These are phyloP conservation scores for Pelobates fuscus DNA, from an alignment of 2,113 vertebrate genomes.

Conservation along the genomic window DNA sequence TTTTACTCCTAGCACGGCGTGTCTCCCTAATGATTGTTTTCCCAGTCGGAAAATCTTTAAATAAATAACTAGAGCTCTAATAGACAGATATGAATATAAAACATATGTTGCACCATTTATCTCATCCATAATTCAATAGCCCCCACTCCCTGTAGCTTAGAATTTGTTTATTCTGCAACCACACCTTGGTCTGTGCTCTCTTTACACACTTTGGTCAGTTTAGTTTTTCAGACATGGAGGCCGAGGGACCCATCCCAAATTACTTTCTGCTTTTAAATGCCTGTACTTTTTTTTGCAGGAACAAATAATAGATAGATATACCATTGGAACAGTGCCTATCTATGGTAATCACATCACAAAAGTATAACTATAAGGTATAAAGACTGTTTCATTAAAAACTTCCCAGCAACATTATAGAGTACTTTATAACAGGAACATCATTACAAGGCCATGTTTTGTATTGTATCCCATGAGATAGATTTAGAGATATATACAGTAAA, in stretches of 20 bases:
- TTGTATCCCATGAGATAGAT: no score
- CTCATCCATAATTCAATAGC: slow-evolving; percentile 37
- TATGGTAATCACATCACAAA: no score
- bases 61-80: slow-evolving; percentile 42
- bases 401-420: no score
- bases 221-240: slow-evolving; percentile 7
- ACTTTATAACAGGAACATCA: no score
- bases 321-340: no score
- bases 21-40: slow-evolving; percentile 29
- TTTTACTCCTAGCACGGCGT: slow-evolving; percentile 21
- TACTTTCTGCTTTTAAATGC: not conserved
- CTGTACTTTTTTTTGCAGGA: not conserved
- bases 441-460: no score
- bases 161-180: slow-evolving; percentile 10
- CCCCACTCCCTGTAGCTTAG: slow-evolving; percentile 22
- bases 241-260: not conserved
- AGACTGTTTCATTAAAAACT: no score
- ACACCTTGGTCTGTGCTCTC: slow-evolving; percentile 15
- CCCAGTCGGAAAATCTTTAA: slow-evolving; percentile 45
- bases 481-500: no score
- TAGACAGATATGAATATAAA: slow-evolving; percentile 36
- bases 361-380: no score
- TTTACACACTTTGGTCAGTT: not conserved
- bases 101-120: slow-evolving; percentile 35
- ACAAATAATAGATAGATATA: no score